phyloP scores from a whole-genome alignment of 2,797 vertebrate species.

The Natrix natrix region DNA sequence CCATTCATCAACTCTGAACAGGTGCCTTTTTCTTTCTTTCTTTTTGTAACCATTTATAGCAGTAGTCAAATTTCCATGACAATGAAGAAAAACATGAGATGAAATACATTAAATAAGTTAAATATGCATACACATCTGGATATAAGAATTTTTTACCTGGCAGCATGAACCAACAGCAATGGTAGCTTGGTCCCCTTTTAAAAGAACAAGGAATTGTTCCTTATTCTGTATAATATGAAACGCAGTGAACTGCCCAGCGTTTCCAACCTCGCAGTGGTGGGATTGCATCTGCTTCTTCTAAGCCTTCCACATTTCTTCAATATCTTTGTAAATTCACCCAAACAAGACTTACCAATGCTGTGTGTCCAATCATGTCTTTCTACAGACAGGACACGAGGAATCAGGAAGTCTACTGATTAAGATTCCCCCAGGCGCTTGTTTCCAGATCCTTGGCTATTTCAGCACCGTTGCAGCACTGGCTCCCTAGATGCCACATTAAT shows the following conservation, averaged over 20 bases:
- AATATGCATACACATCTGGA: constrained; percentile 69
- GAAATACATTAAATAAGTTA: constrained; percentile 78
- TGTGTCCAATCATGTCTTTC: not conserved
- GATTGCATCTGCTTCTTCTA: constrained; percentile 31
- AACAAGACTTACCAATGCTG: constrained; percentile 32
- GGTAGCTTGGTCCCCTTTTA: constrained; percentile 70
- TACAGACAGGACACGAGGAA: not conserved
- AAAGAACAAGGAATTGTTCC: constrained; percentile 63
- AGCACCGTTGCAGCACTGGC: not conserved
- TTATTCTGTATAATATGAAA: constrained; percentile 21
- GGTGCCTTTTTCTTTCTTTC: constrained; percentile 47
- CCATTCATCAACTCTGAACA: constrained; percentile 53
- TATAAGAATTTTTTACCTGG: constrained; percentile 59
- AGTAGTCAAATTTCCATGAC: constrained; percentile 60
- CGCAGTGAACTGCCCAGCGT: constrained; percentile 5
- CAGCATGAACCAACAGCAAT: constrained; percentile 64
- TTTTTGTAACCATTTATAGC: constrained; percentile 18
- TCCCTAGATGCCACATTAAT: not conserved
- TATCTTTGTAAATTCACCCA: constrained; percentile 52
- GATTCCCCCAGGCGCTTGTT: not conserved
- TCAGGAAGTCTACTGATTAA: not conserved
- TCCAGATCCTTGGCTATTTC: not conserved
- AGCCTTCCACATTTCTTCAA: constrained; percentile 42
- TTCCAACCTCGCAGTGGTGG: constrained; percentile 17
- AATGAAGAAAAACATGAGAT: constrained; percentile 74